Evolutionary conservation across 2,797 vertebrate species (phyloP).

Genomic region (Melanotaenia nigrans): DNA sequence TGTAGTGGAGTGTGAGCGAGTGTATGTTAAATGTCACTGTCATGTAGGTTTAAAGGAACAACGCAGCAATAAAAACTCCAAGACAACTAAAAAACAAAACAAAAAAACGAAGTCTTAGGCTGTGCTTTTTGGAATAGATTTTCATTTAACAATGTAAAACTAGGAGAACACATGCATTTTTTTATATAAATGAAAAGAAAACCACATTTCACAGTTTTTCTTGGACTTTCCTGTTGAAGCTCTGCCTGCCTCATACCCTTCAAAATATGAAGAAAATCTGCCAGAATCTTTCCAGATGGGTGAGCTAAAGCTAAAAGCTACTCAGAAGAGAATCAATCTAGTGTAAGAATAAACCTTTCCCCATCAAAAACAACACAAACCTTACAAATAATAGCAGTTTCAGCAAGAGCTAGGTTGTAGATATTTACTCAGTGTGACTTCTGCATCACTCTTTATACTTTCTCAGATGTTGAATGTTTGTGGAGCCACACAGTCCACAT

Average conservation of each 20-base stretch:
- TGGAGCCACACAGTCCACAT: too few species aligned
- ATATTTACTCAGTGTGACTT: too few species aligned
- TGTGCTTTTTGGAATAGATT: slow-evolving; percentile 32
- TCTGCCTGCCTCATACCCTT: background rate
- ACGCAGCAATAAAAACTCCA: slow-evolving; percentile 47
- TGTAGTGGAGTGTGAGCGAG: slow-evolving; percentile 63
- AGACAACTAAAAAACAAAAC: slow-evolving; percentile 27
- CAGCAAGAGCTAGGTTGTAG: too few species aligned
- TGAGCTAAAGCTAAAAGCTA: background rate
- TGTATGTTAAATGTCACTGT: slow-evolving; percentile 52
- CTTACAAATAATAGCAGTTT: too few species aligned
- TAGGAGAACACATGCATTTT: background rate
- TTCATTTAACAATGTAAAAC: slow-evolving; percentile 10
- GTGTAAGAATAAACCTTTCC: background rate
- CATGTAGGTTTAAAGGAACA: slow-evolving; percentile 58
- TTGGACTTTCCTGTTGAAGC: background rate
- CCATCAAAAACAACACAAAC: background rate
- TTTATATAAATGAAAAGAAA: slow-evolving; percentile 6
- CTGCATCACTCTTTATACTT: background rate
- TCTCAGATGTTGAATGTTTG: background rate
- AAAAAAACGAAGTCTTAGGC: background rate
- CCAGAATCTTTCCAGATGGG: background rate
- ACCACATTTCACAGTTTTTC: slow-evolving; percentile 2
- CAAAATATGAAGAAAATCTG: background rate
- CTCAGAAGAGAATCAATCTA: background rate